Evolutionary conservation across 2,113 vertebrate species (phyloP).

Genomic region (Acanthisitta chloris): DNA sequence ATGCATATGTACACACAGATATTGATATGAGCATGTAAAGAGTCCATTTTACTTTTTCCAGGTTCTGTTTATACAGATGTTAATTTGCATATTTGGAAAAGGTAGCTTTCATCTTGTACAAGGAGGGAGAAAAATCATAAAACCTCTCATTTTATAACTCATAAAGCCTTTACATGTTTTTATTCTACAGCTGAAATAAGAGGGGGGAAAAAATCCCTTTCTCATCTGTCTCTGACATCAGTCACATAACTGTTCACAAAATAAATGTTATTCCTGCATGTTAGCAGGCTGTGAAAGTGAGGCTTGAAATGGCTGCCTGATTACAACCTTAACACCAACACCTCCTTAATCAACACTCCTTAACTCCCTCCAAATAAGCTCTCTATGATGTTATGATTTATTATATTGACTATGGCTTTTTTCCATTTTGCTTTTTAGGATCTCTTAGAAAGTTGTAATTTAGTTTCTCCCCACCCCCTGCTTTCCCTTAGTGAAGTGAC

Average conservation of each 20-base stretch:
- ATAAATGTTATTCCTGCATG: slow-evolving; percentile 49
- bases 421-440: slow-evolving; percentile 54
- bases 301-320: slow-evolving; percentile 52
- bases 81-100: slow-evolving; percentile 41
- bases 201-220: not conserved
- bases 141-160: not conserved
- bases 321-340: slow-evolving; percentile 57
- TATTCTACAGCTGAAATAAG: slow-evolving; percentile 11
- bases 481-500: slow-evolving; percentile 11
- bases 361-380: slow-evolving; percentile 52
- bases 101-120: not conserved
- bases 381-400: slow-evolving; percentile 37
- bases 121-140: not conserved
- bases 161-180: not conserved
- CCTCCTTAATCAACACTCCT: slow-evolving; percentile 58
- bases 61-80: slow-evolving; percentile 15
- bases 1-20: not conserved
- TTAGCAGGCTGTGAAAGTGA: slow-evolving; percentile 43
- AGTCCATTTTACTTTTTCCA: not conserved
- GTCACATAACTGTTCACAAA: slow-evolving; percentile 12
- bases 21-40: not conserved
- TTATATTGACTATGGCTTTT: slow-evolving; percentile 48
- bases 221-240: slow-evolving; percentile 22
- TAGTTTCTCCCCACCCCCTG: slow-evolving; percentile 28
- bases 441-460: slow-evolving; percentile 50